Conservation (phyloP, 2,797 vertebrate genomes). For the Mormyrus proboscirostris region DNA sequence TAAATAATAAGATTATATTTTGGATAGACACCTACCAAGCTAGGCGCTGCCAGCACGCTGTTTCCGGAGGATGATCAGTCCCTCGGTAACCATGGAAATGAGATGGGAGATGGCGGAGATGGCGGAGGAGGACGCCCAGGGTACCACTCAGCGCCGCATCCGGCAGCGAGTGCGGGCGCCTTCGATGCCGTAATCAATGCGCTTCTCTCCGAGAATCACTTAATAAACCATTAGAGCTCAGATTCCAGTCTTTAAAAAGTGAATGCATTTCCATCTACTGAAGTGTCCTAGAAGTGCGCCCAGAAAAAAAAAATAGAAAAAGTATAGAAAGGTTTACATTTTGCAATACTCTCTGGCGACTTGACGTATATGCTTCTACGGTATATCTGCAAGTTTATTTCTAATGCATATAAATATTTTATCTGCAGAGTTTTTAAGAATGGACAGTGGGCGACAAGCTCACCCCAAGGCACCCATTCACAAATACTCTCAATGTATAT, state of each 20-base stretch:
- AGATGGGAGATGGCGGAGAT: neutral
- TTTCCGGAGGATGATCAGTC: conserved; percentile 39
- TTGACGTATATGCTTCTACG: neutral
- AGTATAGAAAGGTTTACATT: neutral
- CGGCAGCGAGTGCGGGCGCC: neutral
- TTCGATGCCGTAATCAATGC: neutral
- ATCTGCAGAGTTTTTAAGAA: neutral
- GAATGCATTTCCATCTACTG: neutral
- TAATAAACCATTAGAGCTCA: neutral
- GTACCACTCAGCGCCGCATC: conserved; percentile 4
- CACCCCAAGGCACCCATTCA: neutral
- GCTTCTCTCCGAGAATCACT: neutral
- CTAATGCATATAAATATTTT: neutral
- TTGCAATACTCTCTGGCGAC: neutral
- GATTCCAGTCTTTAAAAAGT: neutral
- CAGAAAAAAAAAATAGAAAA: neutral
- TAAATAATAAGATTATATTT: neutral
- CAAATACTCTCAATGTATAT: neutral
- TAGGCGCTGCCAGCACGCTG: neutral
- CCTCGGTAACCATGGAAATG: conserved; percentile 46
- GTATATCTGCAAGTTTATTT: neutral
- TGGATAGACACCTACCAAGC: neutral
- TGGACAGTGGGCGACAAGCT: neutral
- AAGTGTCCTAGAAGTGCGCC: neutral
- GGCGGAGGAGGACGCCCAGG: neutral